These are phyloP conservation scores for Oopsacas minuta DNA, from an alignment of 37 sponge, comb jelly and placozoan genomes.

Conservation along the genomic window DNA sequence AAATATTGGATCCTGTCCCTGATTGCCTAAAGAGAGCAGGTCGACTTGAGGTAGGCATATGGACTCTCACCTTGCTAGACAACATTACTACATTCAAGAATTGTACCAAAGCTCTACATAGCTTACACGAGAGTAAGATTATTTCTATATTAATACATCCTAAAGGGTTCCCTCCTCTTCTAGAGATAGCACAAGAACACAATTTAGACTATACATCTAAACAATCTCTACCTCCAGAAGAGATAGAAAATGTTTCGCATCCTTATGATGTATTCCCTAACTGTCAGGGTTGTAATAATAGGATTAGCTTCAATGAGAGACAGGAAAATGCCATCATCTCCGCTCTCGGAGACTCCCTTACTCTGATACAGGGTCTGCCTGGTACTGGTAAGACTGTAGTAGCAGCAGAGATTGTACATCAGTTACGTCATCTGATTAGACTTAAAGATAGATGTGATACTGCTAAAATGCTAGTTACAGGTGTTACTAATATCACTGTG, in stretches of 20 bases:
- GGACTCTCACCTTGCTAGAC: constrained; percentile 34
- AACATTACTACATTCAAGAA: constrained; percentile 36
- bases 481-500: constrained; percentile 56
- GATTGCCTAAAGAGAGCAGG: constrained; percentile 30
- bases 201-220: background rate
- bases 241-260: background rate
- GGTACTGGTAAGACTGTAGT: constrained; percentile 64
- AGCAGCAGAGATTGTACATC: constrained; percentile 41
- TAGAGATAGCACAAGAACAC: background rate
- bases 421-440: background rate
- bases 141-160: background rate
- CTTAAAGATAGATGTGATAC: background rate
- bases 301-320: constrained; percentile 26
- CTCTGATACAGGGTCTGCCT: constrained; percentile 71
- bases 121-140: background rate
- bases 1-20: constrained; percentile 31
- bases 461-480: constrained; percentile 35
- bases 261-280: background rate
- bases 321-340: constrained; percentile 40
- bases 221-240: background rate
- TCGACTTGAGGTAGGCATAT: constrained; percentile 23
- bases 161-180: background rate
- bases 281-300: background rate
- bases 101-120: constrained; percentile 23
- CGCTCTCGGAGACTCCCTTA: constrained; percentile 32